Base-by-base conservation (phyloP, 1,140 invertebrate genomes). In the Orius laevigatus region DNA sequence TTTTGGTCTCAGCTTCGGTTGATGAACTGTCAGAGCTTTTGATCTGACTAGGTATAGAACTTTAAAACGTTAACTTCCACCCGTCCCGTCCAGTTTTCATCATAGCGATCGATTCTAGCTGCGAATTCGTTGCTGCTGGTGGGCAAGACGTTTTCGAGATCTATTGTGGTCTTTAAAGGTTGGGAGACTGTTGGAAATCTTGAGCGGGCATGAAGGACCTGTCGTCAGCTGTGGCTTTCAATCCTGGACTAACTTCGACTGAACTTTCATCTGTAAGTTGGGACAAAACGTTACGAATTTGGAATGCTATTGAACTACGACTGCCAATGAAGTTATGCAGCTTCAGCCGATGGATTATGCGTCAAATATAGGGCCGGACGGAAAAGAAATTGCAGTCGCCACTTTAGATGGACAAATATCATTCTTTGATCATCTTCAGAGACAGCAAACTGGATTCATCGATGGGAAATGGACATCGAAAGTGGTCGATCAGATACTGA, bases 11-110 rank as follows among this genome's bases (percentile, higher is more conserved):
- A 0, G 72, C 83, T 1, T 96, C 91, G 0, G 61, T 93, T 2
- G 94, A 98, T 71, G 94, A 6, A 96, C 94, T 10, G 87, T 95
- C 0, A 66, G 94, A 59, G 93, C 92, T 5, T 96, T 87, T 68
- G 94, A 98, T 71, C 65, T 97, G 25, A 79, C 74, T 6, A 78
- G 86, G 74, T 98, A 98, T 66, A 82, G 93, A 46, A 98, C 66
- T 98, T 98, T 67, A 76, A 89, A 53, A 98, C 94, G 1, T 81
- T 96, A 46, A 90, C 91, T 0, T 86, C 89, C 0, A 87, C 90
- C 0, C 70, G 76, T 53, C 81, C 88, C 0, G 84, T 84, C 0
- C 93, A 98, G 66, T 95, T 98, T 64, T 76, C 79, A n/a, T 91
- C 86, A 62, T 70, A 2, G 78, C 90, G 1, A 63, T 97, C 6